Evolutionary conservation across 2,797 vertebrate species (phyloP).

Genomic region (Sebastes elongatus): DNA sequence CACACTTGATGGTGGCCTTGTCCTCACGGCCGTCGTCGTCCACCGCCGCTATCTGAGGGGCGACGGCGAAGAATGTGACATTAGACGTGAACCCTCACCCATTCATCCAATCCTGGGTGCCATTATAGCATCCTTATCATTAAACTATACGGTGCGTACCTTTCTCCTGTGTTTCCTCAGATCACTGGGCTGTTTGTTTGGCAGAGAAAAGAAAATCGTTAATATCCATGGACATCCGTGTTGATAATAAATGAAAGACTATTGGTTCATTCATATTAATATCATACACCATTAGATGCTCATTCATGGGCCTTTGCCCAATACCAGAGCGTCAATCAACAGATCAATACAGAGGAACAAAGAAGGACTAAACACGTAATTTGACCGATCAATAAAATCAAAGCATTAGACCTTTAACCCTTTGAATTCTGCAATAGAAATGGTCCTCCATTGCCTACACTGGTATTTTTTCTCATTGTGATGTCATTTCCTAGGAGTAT

Average conservation of each 20-base stretch:
- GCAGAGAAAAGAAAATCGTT: slow-evolving; percentile 8
- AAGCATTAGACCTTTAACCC: slow-evolving; percentile 8
- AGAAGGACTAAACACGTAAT: slow-evolving; percentile 39
- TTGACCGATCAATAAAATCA: slow-evolving; percentile 48
- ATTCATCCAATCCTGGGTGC: not conserved
- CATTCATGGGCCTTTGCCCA: not conserved
- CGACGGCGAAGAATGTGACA: not conserved
- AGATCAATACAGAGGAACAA: slow-evolving; percentile 18
- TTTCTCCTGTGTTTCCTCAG: slow-evolving; percentile 98
- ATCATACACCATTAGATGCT: slow-evolving; percentile 33
- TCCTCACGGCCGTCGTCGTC: slow-evolving; percentile 97
- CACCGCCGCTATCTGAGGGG: slow-evolving; percentile 91
- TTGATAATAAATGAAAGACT: slow-evolving; percentile 6
- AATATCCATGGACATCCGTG: not conserved
- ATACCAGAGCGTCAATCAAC: not conserved
- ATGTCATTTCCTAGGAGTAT: too few species aligned
- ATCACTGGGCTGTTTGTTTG: slow-evolving; percentile 91
- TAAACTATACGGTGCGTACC: slow-evolving; percentile 76
- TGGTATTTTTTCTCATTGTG: too few species aligned
- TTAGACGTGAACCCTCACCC: not conserved
- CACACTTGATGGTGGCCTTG: slow-evolving; percentile 99
- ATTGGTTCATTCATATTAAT: slow-evolving; percentile 5
- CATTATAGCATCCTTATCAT: not conserved
- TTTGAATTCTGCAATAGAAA: too few species aligned
- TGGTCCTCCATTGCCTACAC: too few species aligned